Percentiles rank a stretch among this genome's conserved stretches.
phyloP scores from a whole-genome alignment of 53 echinoderm and acorn worm genomes.

The Stichopus horrens region DNA sequence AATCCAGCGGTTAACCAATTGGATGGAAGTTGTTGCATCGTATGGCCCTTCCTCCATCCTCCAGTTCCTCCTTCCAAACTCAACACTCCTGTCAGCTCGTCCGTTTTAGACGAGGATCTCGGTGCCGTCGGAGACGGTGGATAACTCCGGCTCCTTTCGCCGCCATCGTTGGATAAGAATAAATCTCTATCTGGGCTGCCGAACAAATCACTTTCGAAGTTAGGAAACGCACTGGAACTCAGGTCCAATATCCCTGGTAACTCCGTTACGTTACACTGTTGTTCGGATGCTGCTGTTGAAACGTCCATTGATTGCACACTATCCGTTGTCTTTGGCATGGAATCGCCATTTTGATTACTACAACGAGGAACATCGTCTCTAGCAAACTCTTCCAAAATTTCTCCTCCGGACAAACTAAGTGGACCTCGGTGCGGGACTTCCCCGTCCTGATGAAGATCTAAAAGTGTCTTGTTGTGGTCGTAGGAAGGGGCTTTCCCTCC shows the following conservation, averaged over 20 bases:
- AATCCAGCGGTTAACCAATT: slow-evolving; percentile 24
- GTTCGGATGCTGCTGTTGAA: slow-evolving; percentile 3
- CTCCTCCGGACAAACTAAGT: slow-evolving; percentile 24
- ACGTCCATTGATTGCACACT: slow-evolving; percentile 29
- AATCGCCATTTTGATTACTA: slow-evolving; percentile 49
- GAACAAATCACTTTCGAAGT: slow-evolving; percentile 32
- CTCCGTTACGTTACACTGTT: slow-evolving; percentile 15
- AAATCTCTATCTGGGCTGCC: slow-evolving; percentile 45
- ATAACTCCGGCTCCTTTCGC: slow-evolving; percentile 44
- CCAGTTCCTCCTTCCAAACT: slow-evolving; percentile 29
- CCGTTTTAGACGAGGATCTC: slow-evolving; percentile 21
- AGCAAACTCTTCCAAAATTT: slow-evolving; percentile 31
- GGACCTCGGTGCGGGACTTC: slow-evolving; percentile 29
- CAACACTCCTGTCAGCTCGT: slow-evolving; percentile 26
- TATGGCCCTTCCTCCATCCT: slow-evolving; percentile 31
- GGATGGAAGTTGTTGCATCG: slow-evolving; percentile 30
- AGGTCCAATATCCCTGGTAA: slow-evolving; percentile 21
- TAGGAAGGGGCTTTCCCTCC: slow-evolving; percentile 65
- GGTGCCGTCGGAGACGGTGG: slow-evolving; percentile 47
- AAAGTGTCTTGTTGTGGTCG: slow-evolving; percentile 45
- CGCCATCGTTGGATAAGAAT: slow-evolving; percentile 41
- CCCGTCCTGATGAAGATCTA: slow-evolving; percentile 46
- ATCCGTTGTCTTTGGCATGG: slow-evolving; percentile 38
- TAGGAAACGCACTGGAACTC: slow-evolving; percentile 21
- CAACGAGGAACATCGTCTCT: slow-evolving; percentile 5